Evolutionary conservation across 2,888 invertebrate species (phyloP), one percentile per base, ranked within the genome.

Genomic region (Petrophora chlorosata): DNA sequence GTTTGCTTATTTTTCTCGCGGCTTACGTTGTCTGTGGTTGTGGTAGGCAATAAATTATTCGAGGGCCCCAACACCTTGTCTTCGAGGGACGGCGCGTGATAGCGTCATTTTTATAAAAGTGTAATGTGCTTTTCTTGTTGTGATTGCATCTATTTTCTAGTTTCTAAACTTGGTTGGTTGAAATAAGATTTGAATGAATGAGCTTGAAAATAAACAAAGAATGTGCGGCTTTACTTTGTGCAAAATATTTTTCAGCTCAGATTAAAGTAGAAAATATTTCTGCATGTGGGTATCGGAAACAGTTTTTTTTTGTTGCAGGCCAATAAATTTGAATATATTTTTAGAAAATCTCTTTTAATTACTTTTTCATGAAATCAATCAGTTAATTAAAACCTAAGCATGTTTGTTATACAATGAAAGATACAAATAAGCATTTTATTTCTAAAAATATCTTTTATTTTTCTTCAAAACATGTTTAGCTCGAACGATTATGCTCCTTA

Each of bases 91-190:
- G 67, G 68, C 61, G 60, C 60, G 67, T 73, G 85, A 88, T 85
- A 81, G 85, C 85, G 79, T 87, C 86, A 88, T 88, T 87, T 88
- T 87, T 87, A 87, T 88, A 80, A 89, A 87, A 88, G 78, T 82
- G 79, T 87, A 88, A 86, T 86, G 85, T 74, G 78, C 77, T 82
- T 85, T 79, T 68, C 77, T 79, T 80, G 82, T 80, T 80, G 76
- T 84, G 84, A 87, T 87, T 87, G 82, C 79, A 65, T 73, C 68
- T 38, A 33, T 23, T 32, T 7, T 28, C 14, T 17, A 46, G 33
- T 10, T 28, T 22, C 16, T 30, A 4, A 39, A 34, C 34, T 46
- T 39, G 3, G 25, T n/a, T 25, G 16, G 25, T 22, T n/a, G 8
- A 44, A 30, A 36, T 44, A 30, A 16, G 30, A 8, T 44, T 44